Percentiles rank a stretch among this genome's conserved stretches.
These are phyloP conservation scores for Dinocampus coccinellae DNA, from an alignment of 2,888 invertebrate genomes.

Conservation along the genomic window DNA sequence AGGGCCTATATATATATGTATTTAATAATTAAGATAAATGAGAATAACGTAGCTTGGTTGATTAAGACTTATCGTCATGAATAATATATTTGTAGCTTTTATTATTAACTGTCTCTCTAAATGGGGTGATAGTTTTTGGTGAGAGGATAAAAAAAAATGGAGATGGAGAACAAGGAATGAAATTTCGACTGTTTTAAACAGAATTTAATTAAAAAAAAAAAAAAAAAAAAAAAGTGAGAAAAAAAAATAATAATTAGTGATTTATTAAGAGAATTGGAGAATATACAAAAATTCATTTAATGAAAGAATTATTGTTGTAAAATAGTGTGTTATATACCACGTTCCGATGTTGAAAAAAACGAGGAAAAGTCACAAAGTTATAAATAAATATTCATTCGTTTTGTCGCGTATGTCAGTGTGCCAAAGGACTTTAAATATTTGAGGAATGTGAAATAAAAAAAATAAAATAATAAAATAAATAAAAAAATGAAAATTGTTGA, in stretches of 20 bases:
- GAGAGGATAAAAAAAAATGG: background rate
- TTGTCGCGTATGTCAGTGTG: conserved; percentile 3
- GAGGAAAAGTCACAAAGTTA: background rate
- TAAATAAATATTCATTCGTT: conserved; percentile 12
- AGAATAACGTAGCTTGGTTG: background rate
- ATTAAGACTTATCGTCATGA: conserved; percentile 4
- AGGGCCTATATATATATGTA: conserved; percentile 23
- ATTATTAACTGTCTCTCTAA: background rate
- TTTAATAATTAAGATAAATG: background rate
- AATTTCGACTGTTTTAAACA: background rate
- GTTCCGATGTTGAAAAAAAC: background rate
- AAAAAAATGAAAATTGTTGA: background rate
- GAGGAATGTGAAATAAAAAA: background rate
- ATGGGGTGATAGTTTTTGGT: background rate
- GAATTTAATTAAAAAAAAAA: background rate
- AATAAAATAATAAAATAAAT: background rate
- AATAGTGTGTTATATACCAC: background rate
- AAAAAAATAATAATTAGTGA: background rate
- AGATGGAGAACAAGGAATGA: background rate
- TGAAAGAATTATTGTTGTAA: background rate
- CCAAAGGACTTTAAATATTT: background rate
- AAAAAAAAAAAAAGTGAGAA: background rate
- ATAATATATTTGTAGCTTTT: conserved; percentile 23
- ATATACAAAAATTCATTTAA: background rate
- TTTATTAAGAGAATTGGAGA: background rate